phyloP scores from a whole-genome alignment of 1,140 invertebrate species.

The Aphaenogaster rudis region DNA sequence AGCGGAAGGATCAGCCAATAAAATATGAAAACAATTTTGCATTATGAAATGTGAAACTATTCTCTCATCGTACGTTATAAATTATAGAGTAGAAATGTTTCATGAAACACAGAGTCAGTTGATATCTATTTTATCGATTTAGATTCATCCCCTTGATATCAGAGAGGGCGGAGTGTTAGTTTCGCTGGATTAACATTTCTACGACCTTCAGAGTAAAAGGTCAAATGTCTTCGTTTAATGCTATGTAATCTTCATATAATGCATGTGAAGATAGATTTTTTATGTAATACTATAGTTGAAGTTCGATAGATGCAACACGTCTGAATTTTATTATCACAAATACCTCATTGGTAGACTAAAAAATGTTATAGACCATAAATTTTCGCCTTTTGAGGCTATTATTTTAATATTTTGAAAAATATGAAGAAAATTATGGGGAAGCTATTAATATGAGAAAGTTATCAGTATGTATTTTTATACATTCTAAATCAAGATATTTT shows the following conservation, averaged over 20 bases:
- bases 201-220: conserved; percentile 42
- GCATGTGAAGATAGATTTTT: conserved; percentile 17
- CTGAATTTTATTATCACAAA: neutral
- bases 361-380: neutral
- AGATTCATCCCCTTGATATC: conserved; percentile 53
- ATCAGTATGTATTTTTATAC: neutral
- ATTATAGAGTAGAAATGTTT: conserved; percentile 16
- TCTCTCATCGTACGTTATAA: neutral
- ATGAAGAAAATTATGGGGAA: neutral
- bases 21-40: neutral
- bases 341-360: neutral
- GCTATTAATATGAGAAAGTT: neutral
- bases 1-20: neutral
- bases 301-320: neutral
- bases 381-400: neutral
- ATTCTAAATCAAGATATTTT: neutral
- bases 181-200: conserved; percentile 43
- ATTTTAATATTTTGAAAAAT: neutral
- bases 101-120: conserved; percentile 23
- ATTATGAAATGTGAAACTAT: conserved; percentile 2
- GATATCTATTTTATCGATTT: conserved; percentile 52
- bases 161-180: conserved; percentile 33
- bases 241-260: conserved; percentile 38
- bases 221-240: conserved; percentile 50
- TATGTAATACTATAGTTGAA: neutral